phyloP scores from a whole-genome alignment of 35 echinoderm and acorn worm genomes.

The Chiridota heheva region DNA sequence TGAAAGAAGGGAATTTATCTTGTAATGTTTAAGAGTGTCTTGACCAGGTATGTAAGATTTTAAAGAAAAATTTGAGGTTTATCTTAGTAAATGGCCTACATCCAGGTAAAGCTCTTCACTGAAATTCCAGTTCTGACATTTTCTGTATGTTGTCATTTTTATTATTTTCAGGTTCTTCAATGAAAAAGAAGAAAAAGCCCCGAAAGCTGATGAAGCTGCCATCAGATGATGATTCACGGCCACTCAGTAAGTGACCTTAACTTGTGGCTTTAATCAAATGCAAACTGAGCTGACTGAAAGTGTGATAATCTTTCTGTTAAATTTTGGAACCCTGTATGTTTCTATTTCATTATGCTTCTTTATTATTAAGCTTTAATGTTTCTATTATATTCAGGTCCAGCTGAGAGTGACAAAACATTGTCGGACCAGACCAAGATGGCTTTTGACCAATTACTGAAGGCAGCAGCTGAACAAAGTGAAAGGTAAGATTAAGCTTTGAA shows the following conservation, averaged over 20 bases:
- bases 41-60: too few species aligned
- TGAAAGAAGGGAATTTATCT: too few species aligned
- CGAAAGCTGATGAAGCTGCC: neutral
- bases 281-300: neutral
- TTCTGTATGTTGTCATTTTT: too few species aligned
- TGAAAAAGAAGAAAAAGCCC: conserved; percentile 21
- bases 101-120: too few species aligned
- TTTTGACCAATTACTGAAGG: too few species aligned
- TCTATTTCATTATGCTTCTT: neutral
- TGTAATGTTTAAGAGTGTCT: too few species aligned
- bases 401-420: conserved; percentile 1
- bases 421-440: neutral
- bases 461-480: too few species aligned
- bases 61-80: too few species aligned
- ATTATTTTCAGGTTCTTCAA: too few species aligned
- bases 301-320: neutral
- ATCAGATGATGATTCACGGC: conserved; percentile 27
- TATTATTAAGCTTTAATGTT: neutral
- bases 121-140: too few species aligned
- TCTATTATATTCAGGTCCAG: conserved; percentile 10
- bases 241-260: conserved; percentile 3
- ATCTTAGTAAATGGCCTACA: too few species aligned
- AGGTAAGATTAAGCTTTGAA: too few species aligned
- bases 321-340: neutral
- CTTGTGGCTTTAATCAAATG: neutral